Evolutionary conservation across 1,140 invertebrate species (phyloP).

Genomic region (Aphis craccivora): DNA sequence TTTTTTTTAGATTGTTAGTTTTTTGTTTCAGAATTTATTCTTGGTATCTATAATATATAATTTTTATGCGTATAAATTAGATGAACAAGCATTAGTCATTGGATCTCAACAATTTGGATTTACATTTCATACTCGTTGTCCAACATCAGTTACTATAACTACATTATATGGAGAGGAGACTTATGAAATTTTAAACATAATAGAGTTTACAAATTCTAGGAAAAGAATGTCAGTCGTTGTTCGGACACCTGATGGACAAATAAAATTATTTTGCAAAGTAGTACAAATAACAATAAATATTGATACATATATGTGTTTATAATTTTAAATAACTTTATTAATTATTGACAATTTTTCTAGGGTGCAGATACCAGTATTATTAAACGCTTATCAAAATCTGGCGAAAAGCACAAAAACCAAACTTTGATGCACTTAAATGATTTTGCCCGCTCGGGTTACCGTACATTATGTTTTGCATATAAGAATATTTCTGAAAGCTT

Average conservation of each 20-base stretch:
- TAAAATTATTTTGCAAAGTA: slow-evolving; percentile 53
- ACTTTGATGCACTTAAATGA: slow-evolving; percentile 31
- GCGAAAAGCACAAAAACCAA: neutral
- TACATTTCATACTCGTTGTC: slow-evolving; percentile 88
- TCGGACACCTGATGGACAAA: neutral
- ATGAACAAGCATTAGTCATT: slow-evolving; percentile 91
- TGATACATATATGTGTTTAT: neutral
- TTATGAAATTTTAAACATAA: slow-evolving; percentile 93
- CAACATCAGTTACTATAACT: slow-evolving; percentile 78
- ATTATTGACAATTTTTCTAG: neutral
- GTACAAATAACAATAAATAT: neutral
- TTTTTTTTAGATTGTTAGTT: neutral
- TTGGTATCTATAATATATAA: neutral
- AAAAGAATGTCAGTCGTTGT: slow-evolving; percentile 55
- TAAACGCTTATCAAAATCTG: neutral
- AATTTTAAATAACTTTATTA: neutral
- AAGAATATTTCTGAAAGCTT: neutral
- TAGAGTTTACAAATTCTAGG: slow-evolving; percentile 48
- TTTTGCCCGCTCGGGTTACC: slow-evolving; percentile 43
- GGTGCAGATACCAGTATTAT: slow-evolving; percentile 51
- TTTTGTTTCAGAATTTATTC: neutral
- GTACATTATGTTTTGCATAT: slow-evolving; percentile 52
- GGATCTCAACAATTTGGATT: slow-evolving; percentile 89
- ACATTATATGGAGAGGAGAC: slow-evolving; percentile 74
- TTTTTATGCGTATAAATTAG: slow-evolving; percentile 64